Base-by-base conservation (phyloP, 2,888 invertebrate genomes). In the Epiperipatus broadwayi region DNA sequence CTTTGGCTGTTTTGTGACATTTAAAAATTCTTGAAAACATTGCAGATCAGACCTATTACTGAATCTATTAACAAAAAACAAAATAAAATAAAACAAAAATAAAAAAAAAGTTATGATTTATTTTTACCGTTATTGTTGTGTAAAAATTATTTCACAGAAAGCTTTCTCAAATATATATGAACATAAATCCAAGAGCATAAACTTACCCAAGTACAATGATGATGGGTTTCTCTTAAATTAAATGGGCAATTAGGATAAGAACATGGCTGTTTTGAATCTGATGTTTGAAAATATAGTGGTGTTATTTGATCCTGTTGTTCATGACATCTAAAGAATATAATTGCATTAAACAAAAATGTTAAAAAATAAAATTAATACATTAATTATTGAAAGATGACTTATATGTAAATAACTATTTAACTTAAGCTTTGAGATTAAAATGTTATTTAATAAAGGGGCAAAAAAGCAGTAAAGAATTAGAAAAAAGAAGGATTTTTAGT, bases 231-330 rank as follows among this genome's bases (percentile, higher is more conserved):
- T 78, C 76, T 46, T n/a, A n/a, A n/a, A n/a, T n/a, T n/a, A n/a
- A n/a, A n/a, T n/a, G n/a, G n/a, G 50, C 78, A 78, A 18, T 73
- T 72, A 47, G 70, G 52, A 43, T 56, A 73, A 37, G 70, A 69
- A 50, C 74, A 73, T 5, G 51, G 47, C 35, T 54, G 72, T 42
- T 69, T 68, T 38, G 67, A 67, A 35, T 74, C 69, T 3, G 70
- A 68, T 34, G 69, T 70, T 1, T 68, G 69, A 54, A 71, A 72
- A 53, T 74, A 75, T 2, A 76, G 72, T 16, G 79, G 78, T 0
- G 79, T 80, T 37, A 84, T 75, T 49, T 78, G 73, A 52, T 79
- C 80, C 57, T 85, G 83, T 41, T 80, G 75, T 51, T 84, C 83
- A 56, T 87, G 85, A 48, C 79, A 79, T 43, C 60, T 60, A 44